Conservation (phyloP, 1,140 invertebrate species). For the Eurosta solidaginis region DNA sequence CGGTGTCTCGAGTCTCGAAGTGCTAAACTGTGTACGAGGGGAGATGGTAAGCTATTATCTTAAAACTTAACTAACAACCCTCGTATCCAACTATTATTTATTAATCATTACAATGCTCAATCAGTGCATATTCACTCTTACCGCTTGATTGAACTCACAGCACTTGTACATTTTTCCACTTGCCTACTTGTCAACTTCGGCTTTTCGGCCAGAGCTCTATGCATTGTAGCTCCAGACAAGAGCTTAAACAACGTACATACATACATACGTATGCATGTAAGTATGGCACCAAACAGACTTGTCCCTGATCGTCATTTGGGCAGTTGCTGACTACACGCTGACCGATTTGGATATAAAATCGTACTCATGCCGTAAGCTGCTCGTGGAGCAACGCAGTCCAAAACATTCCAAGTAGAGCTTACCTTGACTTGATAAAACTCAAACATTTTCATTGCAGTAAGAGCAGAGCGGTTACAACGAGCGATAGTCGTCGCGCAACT, state of each 20-base stretch:
- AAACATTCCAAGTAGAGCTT: not conserved
- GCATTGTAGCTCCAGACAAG: not conserved
- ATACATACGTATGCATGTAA: not conserved
- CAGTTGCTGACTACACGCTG: constrained; percentile 9
- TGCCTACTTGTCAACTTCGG: not conserved
- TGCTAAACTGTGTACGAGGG: no score
- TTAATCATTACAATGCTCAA: not conserved
- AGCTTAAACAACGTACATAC: not conserved
- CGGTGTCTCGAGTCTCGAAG: no score
- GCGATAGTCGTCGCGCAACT: constrained; percentile 11
- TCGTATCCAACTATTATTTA: not conserved
- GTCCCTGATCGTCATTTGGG: not conserved
- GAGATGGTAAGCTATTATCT: no score
- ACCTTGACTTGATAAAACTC: not conserved
- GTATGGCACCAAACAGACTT: not conserved
- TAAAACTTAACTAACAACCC: no score
- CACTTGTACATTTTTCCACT: no score
- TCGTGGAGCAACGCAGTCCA: not conserved
- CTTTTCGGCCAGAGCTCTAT: not conserved
- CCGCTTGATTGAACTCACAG: not conserved
- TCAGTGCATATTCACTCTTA: not conserved
- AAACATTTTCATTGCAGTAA: not conserved
- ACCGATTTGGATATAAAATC: not conserved
- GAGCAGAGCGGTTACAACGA: constrained; percentile 1
- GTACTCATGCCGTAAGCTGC: not conserved